Evolutionary conservation across 2,888 invertebrate genomes (phyloP).

Genomic region (Bruchidius siliquastri): DNA sequence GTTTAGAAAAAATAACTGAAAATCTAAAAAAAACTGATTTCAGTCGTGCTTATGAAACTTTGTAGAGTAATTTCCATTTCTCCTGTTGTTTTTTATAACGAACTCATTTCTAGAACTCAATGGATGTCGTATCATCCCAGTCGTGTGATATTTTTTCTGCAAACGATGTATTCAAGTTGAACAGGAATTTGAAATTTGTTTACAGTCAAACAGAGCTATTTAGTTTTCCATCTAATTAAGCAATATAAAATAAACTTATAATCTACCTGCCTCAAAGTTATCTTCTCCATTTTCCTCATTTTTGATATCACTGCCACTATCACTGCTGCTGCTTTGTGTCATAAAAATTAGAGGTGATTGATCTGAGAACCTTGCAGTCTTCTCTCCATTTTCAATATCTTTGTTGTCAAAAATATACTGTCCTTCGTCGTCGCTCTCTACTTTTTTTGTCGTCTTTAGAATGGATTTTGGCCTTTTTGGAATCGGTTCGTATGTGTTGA

Average conservation of each 20-base stretch:
- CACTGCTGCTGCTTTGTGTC: constrained; percentile 9
- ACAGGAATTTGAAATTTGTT: too few species aligned
- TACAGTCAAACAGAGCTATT: too few species aligned
- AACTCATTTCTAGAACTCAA: too few species aligned
- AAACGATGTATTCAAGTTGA: too few species aligned
- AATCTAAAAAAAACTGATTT: too few species aligned
- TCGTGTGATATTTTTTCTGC: too few species aligned
- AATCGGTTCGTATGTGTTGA: background rate
- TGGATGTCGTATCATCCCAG: too few species aligned
- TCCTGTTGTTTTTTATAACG: too few species aligned
- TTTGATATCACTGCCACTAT: constrained; percentile 2
- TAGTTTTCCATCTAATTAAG: too few species aligned
- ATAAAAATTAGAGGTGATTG: constrained; percentile 15
- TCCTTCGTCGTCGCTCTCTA: background rate
- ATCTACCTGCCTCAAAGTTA: background rate
- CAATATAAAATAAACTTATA: background rate
- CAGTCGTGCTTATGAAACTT: too few species aligned
- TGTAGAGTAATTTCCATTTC: too few species aligned
- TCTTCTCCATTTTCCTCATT: constrained; percentile 4
- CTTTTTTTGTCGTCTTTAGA: background rate
- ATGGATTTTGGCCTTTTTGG: background rate
- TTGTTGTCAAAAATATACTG: background rate
- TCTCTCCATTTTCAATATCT: constrained; percentile 1
- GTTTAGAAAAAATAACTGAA: too few species aligned
- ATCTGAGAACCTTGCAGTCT: constrained; percentile 1